A percentile compares a stretch with the other conserved stretches of the same genome.
Conservation (phyloP, 2,113 vertebrate genomes). For the Lagenorhynchus albirostris region DNA sequence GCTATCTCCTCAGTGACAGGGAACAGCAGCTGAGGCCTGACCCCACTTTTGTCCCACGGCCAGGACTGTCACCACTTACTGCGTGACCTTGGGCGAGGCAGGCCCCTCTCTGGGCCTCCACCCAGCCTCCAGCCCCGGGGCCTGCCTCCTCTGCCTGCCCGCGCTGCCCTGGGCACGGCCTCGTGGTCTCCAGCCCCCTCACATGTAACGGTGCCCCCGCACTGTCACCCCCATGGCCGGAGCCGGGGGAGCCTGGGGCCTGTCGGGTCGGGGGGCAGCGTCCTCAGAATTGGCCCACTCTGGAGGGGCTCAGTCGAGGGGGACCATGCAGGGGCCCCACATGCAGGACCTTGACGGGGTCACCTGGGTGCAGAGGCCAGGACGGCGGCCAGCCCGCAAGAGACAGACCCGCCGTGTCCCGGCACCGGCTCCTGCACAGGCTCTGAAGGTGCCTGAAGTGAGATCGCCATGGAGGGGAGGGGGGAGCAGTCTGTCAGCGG, state of each 20-base stretch:
- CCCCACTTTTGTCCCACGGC: background rate
- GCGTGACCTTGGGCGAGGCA: background rate
- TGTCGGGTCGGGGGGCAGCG: accelerated
- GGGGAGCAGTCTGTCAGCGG: accelerated
- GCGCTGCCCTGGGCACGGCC: background rate
- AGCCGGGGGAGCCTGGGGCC: background rate
- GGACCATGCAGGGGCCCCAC: accelerated
- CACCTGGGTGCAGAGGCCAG: accelerated
- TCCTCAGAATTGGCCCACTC: background rate
- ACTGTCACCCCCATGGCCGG: accelerated
- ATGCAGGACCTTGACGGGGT: accelerated
- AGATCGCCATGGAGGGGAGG: accelerated
- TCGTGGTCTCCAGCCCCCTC: accelerated
- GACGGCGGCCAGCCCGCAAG: background rate
- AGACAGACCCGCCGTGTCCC: accelerated
- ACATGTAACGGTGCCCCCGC: accelerated
- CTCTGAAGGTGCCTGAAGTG: background rate
- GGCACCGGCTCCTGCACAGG: accelerated
- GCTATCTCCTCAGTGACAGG: background rate
- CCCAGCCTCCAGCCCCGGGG: too few relatives aligned
- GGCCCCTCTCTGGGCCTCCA: background rate
- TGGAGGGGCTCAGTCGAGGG: background rate
- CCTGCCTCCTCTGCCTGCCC: background rate
- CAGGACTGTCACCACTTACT: background rate
- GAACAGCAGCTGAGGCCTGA: background rate